Evolutionary conservation across 1,140 invertebrate species (phyloP).

Genomic region (Hirudo medicinalis): DNA sequence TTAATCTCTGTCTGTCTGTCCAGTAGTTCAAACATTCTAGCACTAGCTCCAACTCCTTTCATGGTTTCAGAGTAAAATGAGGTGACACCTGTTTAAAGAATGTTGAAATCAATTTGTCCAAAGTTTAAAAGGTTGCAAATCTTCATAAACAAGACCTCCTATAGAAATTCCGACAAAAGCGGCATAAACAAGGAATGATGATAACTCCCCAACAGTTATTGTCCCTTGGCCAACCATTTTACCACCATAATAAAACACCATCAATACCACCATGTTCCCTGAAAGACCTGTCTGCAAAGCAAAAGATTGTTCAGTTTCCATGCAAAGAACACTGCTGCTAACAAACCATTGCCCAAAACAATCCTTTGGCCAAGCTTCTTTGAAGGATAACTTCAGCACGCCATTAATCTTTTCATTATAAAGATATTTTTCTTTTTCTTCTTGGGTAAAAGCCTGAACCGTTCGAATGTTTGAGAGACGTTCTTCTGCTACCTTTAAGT

Average conservation of each 20-base stretch:
- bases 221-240: conserved; percentile 65
- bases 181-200: conserved; percentile 79
- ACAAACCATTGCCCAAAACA: conserved; percentile 80
- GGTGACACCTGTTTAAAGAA: conserved; percentile 50
- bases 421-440: conserved; percentile 56
- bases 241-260: conserved; percentile 85
- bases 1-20: conserved; percentile 48
- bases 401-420: conserved; percentile 59
- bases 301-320: no score
- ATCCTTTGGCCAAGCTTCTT: conserved; percentile 71
- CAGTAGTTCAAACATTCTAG: conserved; percentile 73
- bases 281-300: conserved; percentile 66
- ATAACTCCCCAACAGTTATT: conserved; percentile 75
- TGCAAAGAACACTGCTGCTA: no score
- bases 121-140: not conserved
- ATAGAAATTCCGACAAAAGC: conserved; percentile 81
- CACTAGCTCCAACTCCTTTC: conserved; percentile 76
- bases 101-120: conserved; percentile 14
- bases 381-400: conserved; percentile 65
- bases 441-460: conserved; percentile 79
- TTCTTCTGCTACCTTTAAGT: conserved; percentile 63
- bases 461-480: conserved; percentile 82
- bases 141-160: conserved; percentile 39
- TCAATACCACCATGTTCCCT: conserved; percentile 78
- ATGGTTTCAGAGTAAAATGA: conserved; percentile 86